Conservation (phyloP, 2,113 vertebrate genomes). For the Macaca nemestrina region DNA sequence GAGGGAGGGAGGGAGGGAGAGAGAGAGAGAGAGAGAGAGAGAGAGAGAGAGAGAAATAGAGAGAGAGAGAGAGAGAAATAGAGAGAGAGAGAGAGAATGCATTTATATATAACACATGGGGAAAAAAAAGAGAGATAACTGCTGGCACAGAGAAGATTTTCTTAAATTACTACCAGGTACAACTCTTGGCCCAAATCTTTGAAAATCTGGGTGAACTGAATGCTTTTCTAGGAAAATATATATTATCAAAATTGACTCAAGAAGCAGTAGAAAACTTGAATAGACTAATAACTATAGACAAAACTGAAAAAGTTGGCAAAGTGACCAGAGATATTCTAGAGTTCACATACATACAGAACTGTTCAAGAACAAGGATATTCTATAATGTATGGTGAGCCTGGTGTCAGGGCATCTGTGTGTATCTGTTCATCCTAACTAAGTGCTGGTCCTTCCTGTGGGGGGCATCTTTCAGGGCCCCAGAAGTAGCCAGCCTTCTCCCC, state of each 20-base stretch:
- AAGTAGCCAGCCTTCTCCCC: not conserved
- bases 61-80: too few relatives aligned
- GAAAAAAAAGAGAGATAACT: not conserved
- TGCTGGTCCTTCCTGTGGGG: not conserved
- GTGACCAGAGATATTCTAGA: not conserved
- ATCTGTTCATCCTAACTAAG: not conserved
- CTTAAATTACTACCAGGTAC: conserved; percentile 42
- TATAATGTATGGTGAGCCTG: not conserved
- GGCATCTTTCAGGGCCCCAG: not conserved
- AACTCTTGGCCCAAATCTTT: conserved; percentile 45
- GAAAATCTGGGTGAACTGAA: conserved; percentile 48
- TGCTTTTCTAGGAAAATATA: conserved; percentile 54
- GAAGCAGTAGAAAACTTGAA: conserved; percentile 50
- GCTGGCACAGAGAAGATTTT: not conserved
- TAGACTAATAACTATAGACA: not conserved
- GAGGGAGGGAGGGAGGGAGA: fast-evolving
- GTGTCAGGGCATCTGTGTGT: not conserved
- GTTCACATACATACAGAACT: not conserved
- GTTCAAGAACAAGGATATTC: not conserved
- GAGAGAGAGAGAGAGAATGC: not conserved
- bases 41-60: not conserved
- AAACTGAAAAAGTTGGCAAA: not conserved
- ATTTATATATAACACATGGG: not conserved
- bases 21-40: not conserved
- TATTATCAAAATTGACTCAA: conserved; percentile 51